Conservation (phyloP, 2,113 vertebrate genomes). For the Nicator chloris region DNA sequence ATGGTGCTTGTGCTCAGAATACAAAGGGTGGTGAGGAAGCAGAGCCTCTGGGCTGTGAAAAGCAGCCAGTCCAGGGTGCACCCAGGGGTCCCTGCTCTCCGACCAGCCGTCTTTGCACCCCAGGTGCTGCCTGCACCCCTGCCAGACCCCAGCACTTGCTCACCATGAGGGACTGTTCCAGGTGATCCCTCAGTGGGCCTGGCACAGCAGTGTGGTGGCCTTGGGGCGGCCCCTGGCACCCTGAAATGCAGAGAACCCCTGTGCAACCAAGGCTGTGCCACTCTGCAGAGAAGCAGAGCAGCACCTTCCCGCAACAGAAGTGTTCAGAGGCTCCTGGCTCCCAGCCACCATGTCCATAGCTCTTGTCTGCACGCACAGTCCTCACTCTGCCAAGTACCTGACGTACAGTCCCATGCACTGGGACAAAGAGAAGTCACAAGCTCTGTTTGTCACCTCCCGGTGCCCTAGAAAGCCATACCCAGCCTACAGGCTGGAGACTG, state of each 20-base stretch:
- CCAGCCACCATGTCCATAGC: not conserved
- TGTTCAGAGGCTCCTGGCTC: not conserved
- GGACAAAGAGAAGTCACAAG: conserved; percentile 49
- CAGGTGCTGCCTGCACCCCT: not conserved
- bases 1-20: conserved; percentile 68
- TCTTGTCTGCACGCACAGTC: conserved; percentile 4
- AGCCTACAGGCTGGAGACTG: not conserved
- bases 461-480: conserved; percentile 14
- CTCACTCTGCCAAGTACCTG: conserved; percentile 46
- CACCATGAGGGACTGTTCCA: fast-evolving
- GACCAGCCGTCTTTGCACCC: not conserved
- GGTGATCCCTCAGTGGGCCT: not conserved
- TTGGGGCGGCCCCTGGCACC: not conserved
- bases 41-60: conserved; percentile 52
- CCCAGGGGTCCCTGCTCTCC: not conserved
- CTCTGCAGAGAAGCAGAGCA: not conserved
- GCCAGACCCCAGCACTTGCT: not conserved
- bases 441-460: not conserved
- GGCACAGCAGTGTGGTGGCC: not conserved
- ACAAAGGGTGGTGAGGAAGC: conserved; percentile 71
- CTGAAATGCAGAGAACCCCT: not conserved
- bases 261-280: not conserved
- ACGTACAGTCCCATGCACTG: not conserved
- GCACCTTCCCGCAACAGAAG: not conserved
- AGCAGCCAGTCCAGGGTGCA: conserved; percentile 1